phyloP scores from a whole-genome alignment of 2,113 vertebrate species.

The Cyphomyrus plagiostoma region DNA sequence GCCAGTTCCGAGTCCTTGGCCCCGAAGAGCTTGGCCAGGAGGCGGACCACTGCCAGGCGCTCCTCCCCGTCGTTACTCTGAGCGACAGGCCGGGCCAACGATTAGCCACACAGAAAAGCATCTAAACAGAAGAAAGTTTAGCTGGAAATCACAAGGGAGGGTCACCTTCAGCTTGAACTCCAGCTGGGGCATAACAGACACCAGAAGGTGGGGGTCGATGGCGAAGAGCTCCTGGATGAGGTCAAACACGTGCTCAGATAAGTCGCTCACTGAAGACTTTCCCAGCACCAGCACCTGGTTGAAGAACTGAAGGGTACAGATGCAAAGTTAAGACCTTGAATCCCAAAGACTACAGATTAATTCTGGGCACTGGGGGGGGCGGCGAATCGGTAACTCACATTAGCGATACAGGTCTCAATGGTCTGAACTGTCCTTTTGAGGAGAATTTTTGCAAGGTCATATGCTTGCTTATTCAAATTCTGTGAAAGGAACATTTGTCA shows the following conservation, averaged over 20 bases:
- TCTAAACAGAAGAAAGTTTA: background rate
- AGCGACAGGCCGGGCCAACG: background rate
- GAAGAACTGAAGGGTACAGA: conserved; percentile 74
- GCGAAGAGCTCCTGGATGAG: conserved; percentile 98
- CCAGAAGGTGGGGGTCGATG: conserved; percentile 89
- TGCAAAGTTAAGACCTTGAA: background rate
- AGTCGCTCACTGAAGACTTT: conserved; percentile 94
- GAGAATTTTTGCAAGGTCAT: conserved; percentile 91
- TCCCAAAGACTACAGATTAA: background rate
- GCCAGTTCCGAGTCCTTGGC: conserved; percentile 97
- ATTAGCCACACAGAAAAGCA: background rate
- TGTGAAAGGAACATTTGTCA: conserved; percentile 47
- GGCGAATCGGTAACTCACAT: conserved; percentile 66
- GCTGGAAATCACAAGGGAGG: background rate
- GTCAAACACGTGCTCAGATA: conserved; percentile 97
- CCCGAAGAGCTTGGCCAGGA: conserved; percentile 92
- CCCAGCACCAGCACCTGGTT: conserved; percentile 98
- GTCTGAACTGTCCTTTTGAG: conserved; percentile 96
- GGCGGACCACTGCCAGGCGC: conserved; percentile 87
- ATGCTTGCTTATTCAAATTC: conserved; percentile 98
- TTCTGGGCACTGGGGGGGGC: background rate
- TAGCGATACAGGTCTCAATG: conserved; percentile 95
- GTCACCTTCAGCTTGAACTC: conserved; percentile 95
- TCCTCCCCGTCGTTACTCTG: conserved; percentile 98
- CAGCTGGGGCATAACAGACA: conserved; percentile 97